Base-by-base conservation (phyloP, 2,888 invertebrate species). In the Zaprionus obscuricornis region DNA sequence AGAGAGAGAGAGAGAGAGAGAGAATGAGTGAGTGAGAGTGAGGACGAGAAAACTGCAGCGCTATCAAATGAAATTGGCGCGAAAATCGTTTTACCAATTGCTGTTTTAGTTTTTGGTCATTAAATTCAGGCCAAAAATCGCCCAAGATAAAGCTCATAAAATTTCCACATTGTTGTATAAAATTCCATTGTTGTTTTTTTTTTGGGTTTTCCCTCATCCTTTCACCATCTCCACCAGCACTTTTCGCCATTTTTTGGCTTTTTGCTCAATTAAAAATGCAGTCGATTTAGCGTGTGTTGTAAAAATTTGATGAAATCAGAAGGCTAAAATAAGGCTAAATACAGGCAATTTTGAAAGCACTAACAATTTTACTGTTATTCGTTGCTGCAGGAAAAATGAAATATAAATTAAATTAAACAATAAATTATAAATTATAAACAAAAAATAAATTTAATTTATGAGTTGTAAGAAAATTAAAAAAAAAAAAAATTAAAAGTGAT, bases 11-110 rank as follows among this genome's bases (percentile, higher is more conserved):
- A 34, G 13, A 22, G 42, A 10, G 40, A 13, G 31, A n/a, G n/a
- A n/a, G n/a, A n/a, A n/a, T n/a, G n/a, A n/a, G n/a, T n/a, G n/a
- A 22, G 18, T 7, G 7, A 20, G n/a, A 0, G 4, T n/a, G n/a
- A 13, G 39, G 7, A 10, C 18, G 16, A 18, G 24, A 34, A 31
- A 59, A 62, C 57, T 68, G 65, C 65, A 57, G 51, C 57, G 65
- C 76, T 63, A 82, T 83, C 65, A 83, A 83, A 79, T 66, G 65
- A 66, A 79, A 79, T 79, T 79, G 83, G 75, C 83, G 78, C 73
- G 83, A 75, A 83, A 83, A 81, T 81, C 74, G 81, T 60, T 84
- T 83, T 79, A 51, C 66, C 79, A 76, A 78, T 83, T 76, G 83
- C 65, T 62, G 79, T 83, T 83, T 66, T 71, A 73, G 78, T 78